Conservation (phyloP, 2,888 invertebrate species). For the Sepioteuthis lessoniana region DNA sequence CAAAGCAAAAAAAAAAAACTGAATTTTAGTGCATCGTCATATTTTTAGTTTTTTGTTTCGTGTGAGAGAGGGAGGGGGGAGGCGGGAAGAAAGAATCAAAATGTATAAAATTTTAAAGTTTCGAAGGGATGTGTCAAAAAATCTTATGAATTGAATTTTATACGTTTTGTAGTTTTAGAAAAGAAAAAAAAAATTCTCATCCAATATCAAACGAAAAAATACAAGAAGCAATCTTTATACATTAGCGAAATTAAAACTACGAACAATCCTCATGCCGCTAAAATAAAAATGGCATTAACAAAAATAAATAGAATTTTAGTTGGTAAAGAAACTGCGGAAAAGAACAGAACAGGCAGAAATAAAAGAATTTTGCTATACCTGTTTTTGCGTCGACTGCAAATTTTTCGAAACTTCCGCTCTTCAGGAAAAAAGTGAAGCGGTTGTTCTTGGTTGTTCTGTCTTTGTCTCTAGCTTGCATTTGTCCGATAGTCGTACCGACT, state of each 20-base stretch:
- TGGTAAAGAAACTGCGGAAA: not conserved
- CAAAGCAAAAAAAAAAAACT: too few relatives aligned
- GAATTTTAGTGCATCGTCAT: too few relatives aligned
- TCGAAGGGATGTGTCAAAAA: too few relatives aligned
- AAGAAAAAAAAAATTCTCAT: not conserved
- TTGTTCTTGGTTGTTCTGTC: constrained; percentile 49
- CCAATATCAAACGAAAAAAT: not conserved
- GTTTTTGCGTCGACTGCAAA: constrained; percentile 48
- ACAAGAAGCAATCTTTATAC: not conserved
- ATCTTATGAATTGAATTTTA: not conserved
- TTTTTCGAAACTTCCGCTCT: constrained; percentile 50
- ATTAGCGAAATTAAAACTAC: not conserved
- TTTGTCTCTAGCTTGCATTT: constrained; percentile 45
- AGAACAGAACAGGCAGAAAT: not conserved
- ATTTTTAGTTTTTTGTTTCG: too few relatives aligned
- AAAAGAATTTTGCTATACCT: constrained; percentile 44
- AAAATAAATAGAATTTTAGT: not conserved
- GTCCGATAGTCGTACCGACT: constrained; percentile 48
- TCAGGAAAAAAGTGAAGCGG: constrained; percentile 35
- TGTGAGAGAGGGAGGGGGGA: too few relatives aligned
- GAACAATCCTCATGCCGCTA: not conserved
- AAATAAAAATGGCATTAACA: not conserved
- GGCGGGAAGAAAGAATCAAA: too few relatives aligned
- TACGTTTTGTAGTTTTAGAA: not conserved
- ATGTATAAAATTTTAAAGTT: too few relatives aligned